phyloP scores from a whole-genome alignment of 1,140 invertebrate genomes.

The Drosophila tristis region DNA sequence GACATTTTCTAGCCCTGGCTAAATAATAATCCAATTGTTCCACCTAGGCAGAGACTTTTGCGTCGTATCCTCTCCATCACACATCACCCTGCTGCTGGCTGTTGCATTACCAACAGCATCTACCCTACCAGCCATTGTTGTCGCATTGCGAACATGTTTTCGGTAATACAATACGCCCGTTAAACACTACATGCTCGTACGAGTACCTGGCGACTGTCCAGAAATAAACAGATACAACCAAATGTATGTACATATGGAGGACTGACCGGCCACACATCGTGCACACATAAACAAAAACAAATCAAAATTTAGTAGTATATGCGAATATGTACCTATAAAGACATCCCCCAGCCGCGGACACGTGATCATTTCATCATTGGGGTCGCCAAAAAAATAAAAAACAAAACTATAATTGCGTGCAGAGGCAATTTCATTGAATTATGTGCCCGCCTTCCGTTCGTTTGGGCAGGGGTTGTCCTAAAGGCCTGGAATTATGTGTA shows the following conservation, averaged over 20 bases:
- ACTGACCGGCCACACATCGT: constrained; percentile 37
- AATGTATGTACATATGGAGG: constrained; percentile 1
- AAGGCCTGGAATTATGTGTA: constrained; percentile 8
- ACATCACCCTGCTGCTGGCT: constrained; percentile 8
- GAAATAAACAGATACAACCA: not conserved
- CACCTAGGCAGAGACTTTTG: not conserved
- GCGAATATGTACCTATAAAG: not conserved
- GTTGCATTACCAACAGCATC: constrained; percentile 30
- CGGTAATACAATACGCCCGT: constrained; percentile 43
- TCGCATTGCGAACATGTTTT: constrained; percentile 45
- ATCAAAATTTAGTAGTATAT: constrained; percentile 15
- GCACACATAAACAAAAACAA: constrained; percentile 39
- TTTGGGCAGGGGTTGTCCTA: not conserved
- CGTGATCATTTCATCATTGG: constrained; percentile 54
- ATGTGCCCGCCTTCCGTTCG: constrained; percentile 11
- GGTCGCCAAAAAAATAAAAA: constrained; percentile 42
- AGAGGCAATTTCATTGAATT: constrained; percentile 46
- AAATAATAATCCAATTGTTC: too few relatives aligned
- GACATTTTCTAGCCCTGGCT: too few relatives aligned
- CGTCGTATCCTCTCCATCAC: constrained; percentile 4
- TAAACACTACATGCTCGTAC: too few relatives aligned
- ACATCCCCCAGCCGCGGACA: constrained; percentile 22
- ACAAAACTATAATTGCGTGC: constrained; percentile 50
- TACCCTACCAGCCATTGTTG: constrained; percentile 29
- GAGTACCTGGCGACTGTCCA: constrained; percentile 10